Base-by-base conservation (phyloP, 1,140 invertebrate genomes). In the Phthorimaea operculella region DNA sequence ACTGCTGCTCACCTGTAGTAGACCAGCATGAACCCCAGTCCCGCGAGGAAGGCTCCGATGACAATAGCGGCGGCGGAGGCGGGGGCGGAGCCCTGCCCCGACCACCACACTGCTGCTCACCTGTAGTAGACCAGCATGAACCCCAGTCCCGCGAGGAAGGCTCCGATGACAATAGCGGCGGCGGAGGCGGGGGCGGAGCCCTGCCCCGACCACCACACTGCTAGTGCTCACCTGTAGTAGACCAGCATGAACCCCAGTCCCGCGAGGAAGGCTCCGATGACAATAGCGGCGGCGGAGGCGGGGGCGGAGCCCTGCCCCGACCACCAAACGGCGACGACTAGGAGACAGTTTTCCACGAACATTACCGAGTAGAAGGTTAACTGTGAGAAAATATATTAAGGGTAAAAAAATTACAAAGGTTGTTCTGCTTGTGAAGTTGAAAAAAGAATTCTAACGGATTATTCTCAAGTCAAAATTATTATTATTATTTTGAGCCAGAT, bases 351-450 rank as follows among this genome's bases (percentile, higher is more conserved):
- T 85, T 97, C 96, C 45, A 96, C 84, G 73, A 95, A 91, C 94
- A 96, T 96, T 33, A 96, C 94, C n/a, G 92, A 88, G 82, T 97
- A 97, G 87, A 94, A 97, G 53, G 93, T 93, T 10, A 90, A 82
- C 91, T 90, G 69, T 14, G 21, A 6, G 21, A 28, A 4, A 28
- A 28, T 28, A 28, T 4, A 6, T 6, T 28, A 28, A 4, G 21
- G 21, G 21, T n/a, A n/a, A n/a, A n/a, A n/a, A n/a, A n/a, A n/a
- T n/a, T n/a, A n/a, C n/a, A n/a, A n/a, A n/a, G n/a, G n/a, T n/a
- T n/a, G n/a, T n/a, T n/a, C n/a, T n/a, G n/a, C n/a, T n/a, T n/a
- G n/a, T n/a, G n/a, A n/a, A n/a, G n/a, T n/a, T n/a, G n/a, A n/a
- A n/a, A n/a, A n/a, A n/a, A n/a, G n/a, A n/a, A n/a, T n/a, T n/a